Evolutionary conservation across 2,797 vertebrate genomes (phyloP), one percentile per base, ranked within the genome.

Genomic region (Paramormyrops hopkinsi): DNA sequence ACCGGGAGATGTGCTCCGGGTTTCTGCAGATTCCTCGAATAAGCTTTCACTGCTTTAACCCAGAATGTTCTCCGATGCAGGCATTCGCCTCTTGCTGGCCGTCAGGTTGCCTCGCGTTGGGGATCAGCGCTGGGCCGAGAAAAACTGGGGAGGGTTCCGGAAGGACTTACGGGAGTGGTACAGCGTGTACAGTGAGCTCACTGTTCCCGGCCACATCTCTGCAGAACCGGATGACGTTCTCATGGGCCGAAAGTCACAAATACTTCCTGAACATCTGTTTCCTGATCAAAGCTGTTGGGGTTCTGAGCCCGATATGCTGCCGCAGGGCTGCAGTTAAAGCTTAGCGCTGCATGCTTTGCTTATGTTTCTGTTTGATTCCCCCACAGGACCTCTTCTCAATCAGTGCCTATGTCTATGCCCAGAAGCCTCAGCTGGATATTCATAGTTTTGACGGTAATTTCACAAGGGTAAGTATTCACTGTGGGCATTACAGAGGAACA

Each of bases 401-500:
- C 96, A 97, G 91, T 89, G 97, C 98, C 85, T 97, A 97, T 1
- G 98, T 99, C 92, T 97, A 97, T 90, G 98, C 98, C 93, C 97
- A 99, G 96, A 98, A 96, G 93, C 98, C 98, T 88, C 98, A 98
- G 93, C 94, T 98, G 95, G 98, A 99, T 95, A 99, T 99, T 94
- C 98, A 99, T 94, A 98, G 97, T 91, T 99, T 99, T 91, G 98
- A 99, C 95, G 98, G 98, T 89, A 99, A 98, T 91, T 99, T 99
- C 94, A 98, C 98, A 37, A 94, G 98, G 96, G 98, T 99, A 96
- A 96, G 97, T 94, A 53, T 12, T 33, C 85, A 53, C 25, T 41
- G 51, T 50, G 51, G 51, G 11, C 14, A 29, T 51, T 85, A 82
- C 76, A 44, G 73, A 79, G 37, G 37, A 44, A 44, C 4, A 7